Evolutionary conservation across 2,113 vertebrate genomes (phyloP).

Genomic region (Sander lucioperca): DNA sequence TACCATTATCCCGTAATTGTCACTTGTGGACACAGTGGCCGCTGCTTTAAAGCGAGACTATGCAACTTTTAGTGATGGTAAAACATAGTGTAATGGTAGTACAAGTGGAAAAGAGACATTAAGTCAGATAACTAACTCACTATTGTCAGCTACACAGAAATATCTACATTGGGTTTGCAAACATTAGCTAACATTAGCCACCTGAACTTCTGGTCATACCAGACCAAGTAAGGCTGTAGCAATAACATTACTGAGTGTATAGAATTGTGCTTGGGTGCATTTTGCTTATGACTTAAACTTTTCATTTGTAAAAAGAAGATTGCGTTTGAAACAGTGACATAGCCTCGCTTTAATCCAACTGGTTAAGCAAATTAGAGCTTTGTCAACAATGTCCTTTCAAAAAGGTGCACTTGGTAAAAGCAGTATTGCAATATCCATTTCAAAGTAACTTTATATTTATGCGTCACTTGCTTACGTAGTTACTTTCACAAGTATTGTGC

Average conservation of each 20-base stretch:
- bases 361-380: not conserved
- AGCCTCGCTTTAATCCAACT: not conserved
- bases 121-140: not conserved
- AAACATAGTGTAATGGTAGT: not conserved
- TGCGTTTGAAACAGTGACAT: not conserved
- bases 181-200: not conserved
- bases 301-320: not conserved
- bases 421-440: not conserved
- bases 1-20: not conserved
- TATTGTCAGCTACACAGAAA: not conserved
- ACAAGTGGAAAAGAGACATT: not conserved
- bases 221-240: not conserved
- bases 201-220: not conserved
- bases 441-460: constrained; percentile 9
- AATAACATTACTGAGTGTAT: not conserved
- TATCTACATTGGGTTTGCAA: not conserved
- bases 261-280: not conserved
- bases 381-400: not conserved
- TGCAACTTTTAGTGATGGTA: not conserved
- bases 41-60: not conserved
- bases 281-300: not conserved
- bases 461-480: not conserved
- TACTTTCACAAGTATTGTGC: not conserved
- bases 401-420: not conserved
- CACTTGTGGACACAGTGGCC: no score